phyloP scores from a whole-genome alignment of 1,140 invertebrate genomes.

The Galleria mellonella region DNA sequence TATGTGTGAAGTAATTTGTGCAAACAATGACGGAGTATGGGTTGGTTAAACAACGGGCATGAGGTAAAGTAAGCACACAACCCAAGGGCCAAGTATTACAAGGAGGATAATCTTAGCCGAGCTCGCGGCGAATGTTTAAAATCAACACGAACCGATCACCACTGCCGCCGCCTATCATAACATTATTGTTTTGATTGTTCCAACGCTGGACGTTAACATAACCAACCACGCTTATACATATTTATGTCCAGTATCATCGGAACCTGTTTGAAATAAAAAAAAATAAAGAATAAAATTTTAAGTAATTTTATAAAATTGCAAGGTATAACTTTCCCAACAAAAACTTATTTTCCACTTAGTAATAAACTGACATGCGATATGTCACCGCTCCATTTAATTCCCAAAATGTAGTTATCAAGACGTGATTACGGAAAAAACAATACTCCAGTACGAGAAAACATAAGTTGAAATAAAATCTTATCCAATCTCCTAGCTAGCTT shows the following conservation, averaged over 20 bases:
- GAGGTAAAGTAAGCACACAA: constrained; percentile 26
- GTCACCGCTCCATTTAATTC: too few relatives aligned
- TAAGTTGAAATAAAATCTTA: too few relatives aligned
- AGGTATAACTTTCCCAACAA: too few relatives aligned
- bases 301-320: too few relatives aligned
- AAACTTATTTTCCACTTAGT: too few relatives aligned
- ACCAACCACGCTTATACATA: constrained; percentile 25
- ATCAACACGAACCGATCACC: constrained; percentile 31
- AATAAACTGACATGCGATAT: too few relatives aligned
- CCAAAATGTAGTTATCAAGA: too few relatives aligned
- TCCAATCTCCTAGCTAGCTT: too few relatives aligned
- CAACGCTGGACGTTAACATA: constrained; percentile 24
- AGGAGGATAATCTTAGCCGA: constrained; percentile 36
- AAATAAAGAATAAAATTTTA: neutral
- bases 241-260: constrained; percentile 12
- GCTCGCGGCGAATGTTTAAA: constrained; percentile 42
- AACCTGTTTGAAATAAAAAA: constrained; percentile 13
- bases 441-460: too few relatives aligned
- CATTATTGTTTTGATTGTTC: constrained; percentile 61
- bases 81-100: constrained; percentile 32
- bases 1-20: constrained; percentile 36
- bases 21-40: constrained; percentile 24
- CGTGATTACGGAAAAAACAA: too few relatives aligned
- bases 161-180: constrained; percentile 58
- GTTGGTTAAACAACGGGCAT: constrained; percentile 22